phyloP scores from a whole-genome alignment of 2,113 vertebrate species.

The Myotis lucifugus region DNA sequence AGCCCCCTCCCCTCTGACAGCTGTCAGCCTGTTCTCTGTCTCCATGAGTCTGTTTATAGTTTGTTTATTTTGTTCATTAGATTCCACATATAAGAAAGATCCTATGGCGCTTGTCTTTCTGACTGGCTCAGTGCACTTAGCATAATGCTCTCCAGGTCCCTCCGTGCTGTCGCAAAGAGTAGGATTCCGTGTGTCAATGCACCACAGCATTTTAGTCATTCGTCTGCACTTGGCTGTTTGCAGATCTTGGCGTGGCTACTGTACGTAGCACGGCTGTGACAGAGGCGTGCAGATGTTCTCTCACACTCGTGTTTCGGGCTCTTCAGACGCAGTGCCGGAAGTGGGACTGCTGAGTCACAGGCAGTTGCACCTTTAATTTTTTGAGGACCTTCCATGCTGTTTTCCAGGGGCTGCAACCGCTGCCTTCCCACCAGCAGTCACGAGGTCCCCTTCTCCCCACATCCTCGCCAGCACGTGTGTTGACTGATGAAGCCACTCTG shows the following conservation, averaged over 20 bases:
- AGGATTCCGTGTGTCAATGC: not conserved
- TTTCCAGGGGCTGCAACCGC: not conserved
- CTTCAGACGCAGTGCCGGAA: not conserved
- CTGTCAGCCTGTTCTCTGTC: not conserved
- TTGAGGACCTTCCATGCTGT: not conserved
- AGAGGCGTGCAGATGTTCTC: not conserved
- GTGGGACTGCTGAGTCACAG: not conserved
- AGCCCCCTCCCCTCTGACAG: not conserved
- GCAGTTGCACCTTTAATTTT: not conserved
- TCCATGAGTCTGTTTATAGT: not conserved
- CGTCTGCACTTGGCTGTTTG: not conserved
- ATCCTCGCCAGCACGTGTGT: not conserved
- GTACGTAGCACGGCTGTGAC: not conserved
- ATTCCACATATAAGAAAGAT: not conserved
- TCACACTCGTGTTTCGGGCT: not conserved
- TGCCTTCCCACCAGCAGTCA: not conserved
- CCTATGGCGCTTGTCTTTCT: not conserved
- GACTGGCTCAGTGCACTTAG: not conserved
- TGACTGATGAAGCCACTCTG: not conserved
- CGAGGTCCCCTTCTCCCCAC: not conserved
- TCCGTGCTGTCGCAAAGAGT: rapidly evolving
- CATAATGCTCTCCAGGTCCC: not conserved
- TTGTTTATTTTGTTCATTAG: not conserved
- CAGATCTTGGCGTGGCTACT: not conserved
- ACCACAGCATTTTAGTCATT: rapidly evolving